Evolutionary conservation across 1,140 invertebrate genomes (phyloP).

Genomic region (Drosophila nannoptera): DNA sequence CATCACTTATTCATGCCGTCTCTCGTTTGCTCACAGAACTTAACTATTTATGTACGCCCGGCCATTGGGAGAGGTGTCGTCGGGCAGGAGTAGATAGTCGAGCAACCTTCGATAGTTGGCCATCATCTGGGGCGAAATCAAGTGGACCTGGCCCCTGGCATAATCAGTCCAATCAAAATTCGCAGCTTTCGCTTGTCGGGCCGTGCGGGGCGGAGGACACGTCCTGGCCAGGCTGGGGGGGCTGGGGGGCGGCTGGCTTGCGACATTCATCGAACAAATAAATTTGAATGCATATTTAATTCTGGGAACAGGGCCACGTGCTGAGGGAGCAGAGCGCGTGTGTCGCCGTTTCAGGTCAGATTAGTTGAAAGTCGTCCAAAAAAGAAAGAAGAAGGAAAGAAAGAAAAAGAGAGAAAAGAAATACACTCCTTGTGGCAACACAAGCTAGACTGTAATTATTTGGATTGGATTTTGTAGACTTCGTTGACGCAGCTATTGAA

Average conservation of each 20-base stretch:
- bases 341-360: conserved; percentile 47
- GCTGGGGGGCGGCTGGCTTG: background rate
- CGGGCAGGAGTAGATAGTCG: no score
- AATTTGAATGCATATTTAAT: conserved; percentile 64
- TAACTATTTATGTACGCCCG: no score
- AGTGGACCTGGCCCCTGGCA: no score
- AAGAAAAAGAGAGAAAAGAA: background rate
- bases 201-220: no score
- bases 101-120: no score
- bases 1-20: no score
- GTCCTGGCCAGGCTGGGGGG: no score
- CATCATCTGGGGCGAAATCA: no score
- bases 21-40: no score
- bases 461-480: conserved; percentile 7
- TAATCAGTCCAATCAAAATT: no score
- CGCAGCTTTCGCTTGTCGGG: no score
- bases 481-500: conserved; percentile 12
- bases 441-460: conserved; percentile 9
- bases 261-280: conserved; percentile 12
- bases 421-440: background rate
- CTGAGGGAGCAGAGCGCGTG: background rate
- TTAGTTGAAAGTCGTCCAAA: conserved; percentile 29
- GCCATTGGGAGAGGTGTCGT: no score
- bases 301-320: conserved; percentile 53
- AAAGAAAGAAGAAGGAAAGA: conserved; percentile 23